Percentiles rank a stretch among this genome's conserved stretches.
Conservation (phyloP, 2,113 vertebrate genomes). For the Mungos mungo region DNA sequence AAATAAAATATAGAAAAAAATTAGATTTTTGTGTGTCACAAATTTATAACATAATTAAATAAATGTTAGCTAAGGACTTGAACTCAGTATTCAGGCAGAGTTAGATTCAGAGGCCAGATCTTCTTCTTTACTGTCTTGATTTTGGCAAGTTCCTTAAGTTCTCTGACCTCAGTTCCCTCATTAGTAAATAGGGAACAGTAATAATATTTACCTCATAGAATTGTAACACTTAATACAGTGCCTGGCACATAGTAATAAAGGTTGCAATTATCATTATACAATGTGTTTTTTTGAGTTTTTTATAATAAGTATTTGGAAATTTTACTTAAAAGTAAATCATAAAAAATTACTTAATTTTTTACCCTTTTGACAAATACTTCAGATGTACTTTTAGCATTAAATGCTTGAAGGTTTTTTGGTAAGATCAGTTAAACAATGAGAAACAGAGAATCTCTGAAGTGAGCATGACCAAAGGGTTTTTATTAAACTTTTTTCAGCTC, state of each 20-base stretch:
- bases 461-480: slow-evolving; percentile 4
- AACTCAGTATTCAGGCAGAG: slow-evolving; percentile 5
- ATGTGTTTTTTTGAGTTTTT: not conserved
- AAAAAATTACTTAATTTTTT: not conserved
- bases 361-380: slow-evolving; percentile 25
- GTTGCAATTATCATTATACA: not conserved
- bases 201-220: not conserved
- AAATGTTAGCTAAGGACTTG: slow-evolving; percentile 36
- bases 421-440: slow-evolving; percentile 34
- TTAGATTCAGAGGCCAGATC: slow-evolving; percentile 32
- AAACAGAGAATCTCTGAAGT: slow-evolving; percentile 23
- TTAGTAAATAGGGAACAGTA: not conserved
- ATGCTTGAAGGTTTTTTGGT: slow-evolving; percentile 48
- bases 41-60: slow-evolving; percentile 27
- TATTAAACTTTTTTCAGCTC: slow-evolving; percentile 27
- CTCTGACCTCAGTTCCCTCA: slow-evolving; percentile 40
- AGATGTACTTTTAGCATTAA: slow-evolving; percentile 48
- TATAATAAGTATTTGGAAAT: slow-evolving; percentile 21
- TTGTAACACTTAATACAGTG: not conserved
- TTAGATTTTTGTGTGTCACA: slow-evolving; percentile 35
- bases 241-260: not conserved
- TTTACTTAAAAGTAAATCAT: slow-evolving; percentile 38
- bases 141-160: slow-evolving; percentile 13
- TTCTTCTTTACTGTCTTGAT: not conserved
- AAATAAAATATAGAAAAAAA: too few species aligned